Conservation (phyloP, 2,888 invertebrate species). For the Conistra vaccinii region DNA sequence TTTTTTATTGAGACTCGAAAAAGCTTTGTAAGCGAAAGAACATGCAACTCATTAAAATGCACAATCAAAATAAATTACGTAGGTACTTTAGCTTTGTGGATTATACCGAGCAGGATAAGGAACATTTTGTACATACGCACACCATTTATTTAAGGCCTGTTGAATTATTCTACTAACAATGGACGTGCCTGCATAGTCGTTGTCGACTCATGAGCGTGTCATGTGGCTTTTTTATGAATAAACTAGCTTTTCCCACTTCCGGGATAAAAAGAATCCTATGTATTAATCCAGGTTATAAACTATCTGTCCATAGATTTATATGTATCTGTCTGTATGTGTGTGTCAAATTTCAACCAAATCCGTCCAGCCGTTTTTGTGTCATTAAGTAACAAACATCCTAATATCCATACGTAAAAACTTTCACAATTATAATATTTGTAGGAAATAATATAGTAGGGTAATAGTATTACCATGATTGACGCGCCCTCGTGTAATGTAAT, state of each 20-base stretch:
- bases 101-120: slow-evolving; percentile 17
- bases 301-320: too few relatives aligned
- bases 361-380: not conserved
- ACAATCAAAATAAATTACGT: slow-evolving; percentile 31
- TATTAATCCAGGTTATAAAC: not conserved
- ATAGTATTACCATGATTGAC: too few relatives aligned
- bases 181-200: not conserved
- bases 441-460: too few relatives aligned
- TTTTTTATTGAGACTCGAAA: not conserved
- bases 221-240: not conserved
- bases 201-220: not conserved
- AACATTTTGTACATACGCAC: not conserved
- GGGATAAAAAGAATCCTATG: not conserved
- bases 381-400: too few relatives aligned
- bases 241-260: not conserved
- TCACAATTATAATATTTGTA: too few relatives aligned
- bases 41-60: slow-evolving; percentile 37
- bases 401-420: too few relatives aligned
- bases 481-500: too few relatives aligned
- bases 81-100: slow-evolving; percentile 14
- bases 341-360: not conserved
- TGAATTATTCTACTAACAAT: slow-evolving; percentile 2
- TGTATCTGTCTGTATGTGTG: too few relatives aligned
- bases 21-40: slow-evolving; percentile 7
- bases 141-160: not conserved